phyloP scores from a whole-genome alignment of 2,888 invertebrate genomes.

The Drosophila mimetica region DNA sequence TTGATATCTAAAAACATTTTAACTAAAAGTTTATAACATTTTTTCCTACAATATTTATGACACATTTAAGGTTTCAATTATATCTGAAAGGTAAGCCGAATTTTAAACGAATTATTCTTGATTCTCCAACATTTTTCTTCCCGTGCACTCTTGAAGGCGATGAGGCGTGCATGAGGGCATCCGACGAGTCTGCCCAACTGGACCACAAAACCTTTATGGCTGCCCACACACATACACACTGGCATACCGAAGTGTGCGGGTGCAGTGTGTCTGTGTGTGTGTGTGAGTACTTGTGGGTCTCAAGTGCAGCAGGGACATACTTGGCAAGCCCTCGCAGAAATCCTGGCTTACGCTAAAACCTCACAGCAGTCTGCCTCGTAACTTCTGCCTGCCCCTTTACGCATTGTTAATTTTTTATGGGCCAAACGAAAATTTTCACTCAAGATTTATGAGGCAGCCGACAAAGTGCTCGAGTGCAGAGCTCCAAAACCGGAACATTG shows the following conservation, averaged over 20 bases:
- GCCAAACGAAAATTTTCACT: constrained; percentile 36
- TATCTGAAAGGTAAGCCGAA: no score
- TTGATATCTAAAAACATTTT: no score
- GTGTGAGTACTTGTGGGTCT: constrained; percentile 26
- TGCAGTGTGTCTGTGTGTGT: constrained; percentile 22
- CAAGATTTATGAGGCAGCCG: constrained; percentile 53
- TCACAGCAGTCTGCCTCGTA: constrained; percentile 26
- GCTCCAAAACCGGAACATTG: neutral
- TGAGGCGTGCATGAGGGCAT: constrained; percentile 29
- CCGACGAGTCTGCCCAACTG: constrained; percentile 14
- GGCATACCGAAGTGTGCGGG: constrained; percentile 31
- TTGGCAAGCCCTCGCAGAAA: constrained; percentile 33
- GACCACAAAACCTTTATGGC: constrained; percentile 44
- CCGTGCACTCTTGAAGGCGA: constrained; percentile 18
- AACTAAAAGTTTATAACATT: no score
- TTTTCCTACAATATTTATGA: no score
- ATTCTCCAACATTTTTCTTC: neutral
- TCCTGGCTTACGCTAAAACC: constrained; percentile 32
- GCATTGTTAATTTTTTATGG: constrained; percentile 57
- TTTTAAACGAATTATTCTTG: neutral
- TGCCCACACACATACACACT: constrained; percentile 22
- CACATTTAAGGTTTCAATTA: no score
- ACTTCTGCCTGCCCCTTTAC: constrained; percentile 32
- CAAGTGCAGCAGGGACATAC: constrained; percentile 41
- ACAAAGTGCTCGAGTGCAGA: constrained; percentile 38